Conservation (phyloP, 2,888 invertebrate species). For the Amorpha juglandis region DNA sequence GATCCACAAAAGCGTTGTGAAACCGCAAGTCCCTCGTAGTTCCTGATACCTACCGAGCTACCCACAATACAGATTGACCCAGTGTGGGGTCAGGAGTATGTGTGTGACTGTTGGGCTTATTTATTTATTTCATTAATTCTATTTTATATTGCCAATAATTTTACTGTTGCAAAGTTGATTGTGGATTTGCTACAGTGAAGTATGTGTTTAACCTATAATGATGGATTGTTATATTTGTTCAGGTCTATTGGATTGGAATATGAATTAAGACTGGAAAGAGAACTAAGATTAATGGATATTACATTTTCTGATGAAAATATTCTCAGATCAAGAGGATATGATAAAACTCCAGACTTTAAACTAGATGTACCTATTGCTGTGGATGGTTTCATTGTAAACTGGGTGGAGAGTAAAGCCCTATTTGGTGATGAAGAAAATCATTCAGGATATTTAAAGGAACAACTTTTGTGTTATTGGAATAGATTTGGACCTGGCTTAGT, state of each 20-base stretch:
- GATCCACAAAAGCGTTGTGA: no score
- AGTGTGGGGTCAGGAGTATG: no score
- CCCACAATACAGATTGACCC: no score
- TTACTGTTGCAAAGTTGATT: no score
- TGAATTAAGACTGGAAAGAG: conserved; percentile 89
- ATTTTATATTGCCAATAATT: no score
- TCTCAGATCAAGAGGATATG: conserved; percentile 92
- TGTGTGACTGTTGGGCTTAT: no score
- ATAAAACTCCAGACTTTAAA: conserved; percentile 97
- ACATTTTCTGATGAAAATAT: conserved; percentile 89
- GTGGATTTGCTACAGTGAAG: no score
- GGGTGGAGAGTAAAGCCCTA: conserved; percentile 98
- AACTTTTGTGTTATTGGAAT: conserved; percentile 95
- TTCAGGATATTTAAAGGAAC: conserved; percentile 91
- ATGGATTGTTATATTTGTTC: conserved; percentile 46
- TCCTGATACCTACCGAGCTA: no score
- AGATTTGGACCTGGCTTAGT: conserved; percentile 97
- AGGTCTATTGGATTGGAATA: conserved; percentile 94
- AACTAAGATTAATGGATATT: conserved; percentile 79
- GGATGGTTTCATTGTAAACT: conserved; percentile 93
- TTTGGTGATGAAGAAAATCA: conserved; percentile 95
- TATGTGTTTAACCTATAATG: conserved; percentile 12
- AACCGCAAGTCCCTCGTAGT: no score
- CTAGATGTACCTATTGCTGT: conserved; percentile 94
- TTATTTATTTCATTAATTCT: no score